Base-by-base conservation (phyloP, 30 jellyfish, hydroid and myxozoan species). In the Aurelia sp. region DNA sequence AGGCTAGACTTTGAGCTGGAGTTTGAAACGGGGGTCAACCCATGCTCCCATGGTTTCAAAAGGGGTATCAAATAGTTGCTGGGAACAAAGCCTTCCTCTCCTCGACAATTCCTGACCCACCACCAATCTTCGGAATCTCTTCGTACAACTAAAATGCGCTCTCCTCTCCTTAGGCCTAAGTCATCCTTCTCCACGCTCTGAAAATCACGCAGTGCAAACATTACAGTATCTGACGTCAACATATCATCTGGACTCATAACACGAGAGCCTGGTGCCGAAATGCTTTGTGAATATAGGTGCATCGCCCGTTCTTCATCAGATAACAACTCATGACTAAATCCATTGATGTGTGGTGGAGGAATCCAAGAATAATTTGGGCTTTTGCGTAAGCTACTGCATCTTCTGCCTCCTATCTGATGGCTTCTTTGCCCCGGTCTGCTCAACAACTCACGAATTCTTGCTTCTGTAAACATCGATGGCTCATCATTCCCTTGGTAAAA, bases 371-470 rank as follows among this genome's bases (percentile, higher is more conserved):
- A 44, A 38, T 77, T 62, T 1, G 80, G 8, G 16, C 50, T 69
- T 70, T 74, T 83, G 57, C 92, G 92, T 13, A 83, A 67, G 73
- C 92, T 83, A 61, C 80, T 83, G 51, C 92, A 83, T 62, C 92
- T 40, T 40, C 92, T 72, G 41, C 51, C 50, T 57, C 86, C 63
- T 2, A 55, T 57, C 27, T 58, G 40, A 21, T 63, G 62, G 22
- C 59, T 59, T 48, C 51, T 58, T 8, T 12, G 15, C 9, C 7
- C 55, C 13, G 55, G 55, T 44, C 55, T 8, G 20, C 44, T 47
- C 24, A 63, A 8, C 16, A 68, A 19, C 38, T 68, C 80, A 22
- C 30, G 84, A 20, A 52, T 38, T 38, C 70, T 59, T 35, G 64
- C 58, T 60, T 71, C 92, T 18, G 59, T 55, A 58, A 27, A 57